These are phyloP conservation scores for Stenopsyche tienmushanensis DNA, from an alignment of 1,140 invertebrate genomes.

Conservation along the genomic window DNA sequence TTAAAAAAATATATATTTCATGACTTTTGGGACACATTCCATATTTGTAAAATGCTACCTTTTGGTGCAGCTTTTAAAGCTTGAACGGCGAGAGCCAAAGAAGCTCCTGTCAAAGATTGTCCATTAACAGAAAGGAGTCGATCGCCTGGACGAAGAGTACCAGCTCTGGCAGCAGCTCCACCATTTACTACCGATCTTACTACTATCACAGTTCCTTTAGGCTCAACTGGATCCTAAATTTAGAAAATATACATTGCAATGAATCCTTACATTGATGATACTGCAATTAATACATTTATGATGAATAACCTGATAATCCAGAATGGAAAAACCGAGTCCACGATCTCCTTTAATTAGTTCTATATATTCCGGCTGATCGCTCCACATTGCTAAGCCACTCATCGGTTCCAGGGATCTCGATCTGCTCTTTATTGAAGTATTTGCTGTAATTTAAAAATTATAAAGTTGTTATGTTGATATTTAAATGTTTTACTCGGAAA, in stretches of 20 bases:
- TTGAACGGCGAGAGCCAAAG: slow-evolving; percentile 79
- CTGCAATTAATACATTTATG: slow-evolving; percentile 2
- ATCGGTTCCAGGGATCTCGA: slow-evolving; percentile 83
- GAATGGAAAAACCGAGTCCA: slow-evolving; percentile 86
- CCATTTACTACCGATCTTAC: slow-evolving; percentile 84
- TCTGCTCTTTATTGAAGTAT: slow-evolving; percentile 47
- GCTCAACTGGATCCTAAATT: slow-evolving; percentile 74
- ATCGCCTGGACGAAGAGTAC: slow-evolving; percentile 82
- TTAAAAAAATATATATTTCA: no score
- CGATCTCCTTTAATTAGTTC: slow-evolving; percentile 80
- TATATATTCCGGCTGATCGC: slow-evolving; percentile 76
- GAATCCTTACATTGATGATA: neutral
- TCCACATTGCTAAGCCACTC: slow-evolving; percentile 87
- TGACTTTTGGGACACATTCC: no score
- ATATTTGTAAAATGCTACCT: slow-evolving; percentile 57
- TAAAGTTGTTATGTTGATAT: no score
- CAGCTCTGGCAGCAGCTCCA: slow-evolving; percentile 79
- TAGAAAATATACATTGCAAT: slow-evolving; percentile 14
- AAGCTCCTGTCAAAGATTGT: slow-evolving; percentile 71
- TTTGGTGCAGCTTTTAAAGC: slow-evolving; percentile 76
- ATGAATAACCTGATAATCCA: slow-evolving; percentile 92
- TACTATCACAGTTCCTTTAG: slow-evolving; percentile 83
- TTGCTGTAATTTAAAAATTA: slow-evolving; percentile 22
- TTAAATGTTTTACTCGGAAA: no score
- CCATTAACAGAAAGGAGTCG: slow-evolving; percentile 83